phyloP scores from a whole-genome alignment of 2,113 vertebrate species.

The Podocnemis expansa region DNA sequence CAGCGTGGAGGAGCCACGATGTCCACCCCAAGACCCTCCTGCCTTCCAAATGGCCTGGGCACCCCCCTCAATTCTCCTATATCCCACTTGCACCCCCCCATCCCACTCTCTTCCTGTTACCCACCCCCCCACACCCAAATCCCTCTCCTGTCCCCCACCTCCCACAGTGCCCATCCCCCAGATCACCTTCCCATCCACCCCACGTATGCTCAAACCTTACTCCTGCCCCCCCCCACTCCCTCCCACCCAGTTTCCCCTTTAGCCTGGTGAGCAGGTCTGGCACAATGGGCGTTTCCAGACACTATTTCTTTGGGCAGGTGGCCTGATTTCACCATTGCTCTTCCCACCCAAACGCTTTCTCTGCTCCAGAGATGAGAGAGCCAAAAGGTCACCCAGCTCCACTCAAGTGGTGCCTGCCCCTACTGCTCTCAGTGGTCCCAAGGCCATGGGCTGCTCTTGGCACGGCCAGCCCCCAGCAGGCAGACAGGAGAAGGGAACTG shows the following conservation, averaged over 20 bases:
- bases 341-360: background rate
- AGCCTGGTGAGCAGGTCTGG: background rate
- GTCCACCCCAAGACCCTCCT: background rate
- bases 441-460: background rate
- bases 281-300: background rate
- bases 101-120: background rate
- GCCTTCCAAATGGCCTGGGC: background rate
- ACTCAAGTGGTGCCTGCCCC: background rate
- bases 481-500: background rate
- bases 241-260: no score
- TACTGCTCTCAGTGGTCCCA: background rate
- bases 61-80: background rate
- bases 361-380: background rate
- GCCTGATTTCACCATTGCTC: background rate
- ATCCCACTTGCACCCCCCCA: background rate
- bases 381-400: background rate
- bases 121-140: rapidly evolving
- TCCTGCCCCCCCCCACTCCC: no score
- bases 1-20: background rate
- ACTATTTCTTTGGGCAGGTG: background rate
- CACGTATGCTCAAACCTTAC: background rate
- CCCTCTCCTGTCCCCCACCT: background rate
- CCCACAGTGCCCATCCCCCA: background rate
- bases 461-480: background rate
- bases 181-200: background rate